Base-by-base conservation (phyloP, 2,797 vertebrate genomes). In the Phataginus tetradactyla region DNA sequence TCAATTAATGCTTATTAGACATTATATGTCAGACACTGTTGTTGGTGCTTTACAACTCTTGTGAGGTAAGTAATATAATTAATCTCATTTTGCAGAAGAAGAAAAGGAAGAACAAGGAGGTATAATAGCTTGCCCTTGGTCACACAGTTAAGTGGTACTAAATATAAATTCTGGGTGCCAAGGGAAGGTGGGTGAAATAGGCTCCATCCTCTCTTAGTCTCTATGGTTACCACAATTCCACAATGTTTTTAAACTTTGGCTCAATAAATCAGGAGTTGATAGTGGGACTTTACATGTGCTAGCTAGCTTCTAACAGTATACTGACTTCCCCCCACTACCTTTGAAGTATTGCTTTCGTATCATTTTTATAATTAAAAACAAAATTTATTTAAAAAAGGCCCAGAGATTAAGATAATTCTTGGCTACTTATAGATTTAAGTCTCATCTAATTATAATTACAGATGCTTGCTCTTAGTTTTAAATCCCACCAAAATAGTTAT, bases 361-460 rank as follows among this genome's bases (percentile, higher is more conserved):
- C 77, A 80, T 64, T 95, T 93, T 90, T 61, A 95, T 87, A 94
- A 94, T 87, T 92, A 72, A 95, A 95, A 86, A 88, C 5, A 92
- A 80, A 83, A 75, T 25, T 78, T 34, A 71, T 53, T 94, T 90
- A 49, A 45, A 94, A 91, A 90, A 94, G 39, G 81, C 20, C 85
- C 53, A 88, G 77, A 57, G 25, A n/a, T 95, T 69, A 90, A 14
- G 61, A 80, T 77, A 92, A 93, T 84, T 92, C 42, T 93, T 92
- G 71, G 83, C 18, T 32, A 80, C 49, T 37, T 75, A 66, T 1
- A 78, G 63, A 94, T 81, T 74, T 81, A 90, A 86, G 13, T 88
- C 34, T 89, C 84, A 5, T 84, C 57, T 90, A 25, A 90, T 51
- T 77, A 94, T 90, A 88, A 88, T 77, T 71, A 79, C 27, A 94